Evolutionary conservation across 2,888 invertebrate species (phyloP).

Genomic region (Drosophila dives): DNA sequence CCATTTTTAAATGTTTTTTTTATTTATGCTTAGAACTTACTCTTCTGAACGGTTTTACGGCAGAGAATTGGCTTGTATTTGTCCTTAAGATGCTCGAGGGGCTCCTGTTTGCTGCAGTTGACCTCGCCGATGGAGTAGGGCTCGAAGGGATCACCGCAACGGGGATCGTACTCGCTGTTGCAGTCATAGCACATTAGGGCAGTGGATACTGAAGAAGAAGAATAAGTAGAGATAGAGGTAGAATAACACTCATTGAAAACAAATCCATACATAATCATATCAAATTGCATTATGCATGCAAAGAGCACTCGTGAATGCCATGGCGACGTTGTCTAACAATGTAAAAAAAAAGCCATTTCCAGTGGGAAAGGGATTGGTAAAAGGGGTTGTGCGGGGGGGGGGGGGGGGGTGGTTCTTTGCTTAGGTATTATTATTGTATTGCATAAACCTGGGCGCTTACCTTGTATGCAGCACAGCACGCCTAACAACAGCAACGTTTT

Average conservation of each 20-base stretch:
- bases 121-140: conserved; percentile 93
- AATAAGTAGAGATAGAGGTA: not conserved
- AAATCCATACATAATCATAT: conserved; percentile 25
- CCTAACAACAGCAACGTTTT: conserved; percentile 82
- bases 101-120: conserved; percentile 91
- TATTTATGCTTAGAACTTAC: conserved; percentile 84
- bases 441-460: conserved; percentile 74
- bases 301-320: conserved; percentile 27
- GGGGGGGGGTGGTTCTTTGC: not conserved
- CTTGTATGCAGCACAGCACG: conserved; percentile 83
- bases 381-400: not conserved
- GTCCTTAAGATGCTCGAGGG: conserved; percentile 88
- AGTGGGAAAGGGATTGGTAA: not conserved
- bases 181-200: conserved; percentile 94
- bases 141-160: conserved; percentile 95
- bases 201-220: conserved; percentile 85
- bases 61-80: conserved; percentile 88
- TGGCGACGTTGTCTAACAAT: conserved; percentile 35
- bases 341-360: conserved; percentile 8
- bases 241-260: conserved; percentile 6
- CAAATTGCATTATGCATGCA: conserved; percentile 28
- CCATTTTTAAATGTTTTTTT: not conserved
- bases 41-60: conserved; percentile 92
- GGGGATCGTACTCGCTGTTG: conserved; percentile 95
- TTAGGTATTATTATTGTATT: conserved; percentile 40